Evolutionary conservation across 2,113 vertebrate species (phyloP), one percentile per base, ranked within the genome.

Genomic region (Zeus faber): DNA sequence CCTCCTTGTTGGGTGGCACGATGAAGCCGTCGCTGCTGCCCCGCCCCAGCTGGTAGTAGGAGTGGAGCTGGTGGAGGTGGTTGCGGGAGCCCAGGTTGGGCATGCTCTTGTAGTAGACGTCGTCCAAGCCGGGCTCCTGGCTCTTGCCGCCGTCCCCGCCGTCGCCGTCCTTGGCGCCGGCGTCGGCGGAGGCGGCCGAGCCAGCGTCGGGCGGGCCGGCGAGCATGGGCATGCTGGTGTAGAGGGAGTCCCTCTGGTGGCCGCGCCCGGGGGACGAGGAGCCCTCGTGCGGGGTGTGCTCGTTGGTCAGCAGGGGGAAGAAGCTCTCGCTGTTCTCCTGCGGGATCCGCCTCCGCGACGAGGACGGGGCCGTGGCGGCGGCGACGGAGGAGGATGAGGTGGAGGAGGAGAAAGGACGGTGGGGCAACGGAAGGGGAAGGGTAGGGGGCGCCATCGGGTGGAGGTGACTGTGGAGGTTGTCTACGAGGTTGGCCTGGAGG

Each of bases 81-180:
- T 94, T 94, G 16, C 92, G 89, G 41, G 94, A 94, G 86, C 96
- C 97, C 31, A 98, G 79, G 87, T 99, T 98, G 75, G 97, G 97
- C 97, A 99, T 98, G 87, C 96, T 99, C 84, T 99, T 99, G 90
- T 97, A 99, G 91, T 95, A 98, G 72, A 96, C 92, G 22, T 99
- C 97, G 0, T 98, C 96, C 0, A 67, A 62, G 72, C 80, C 72
- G 57, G 77, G 80, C 59, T 86, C 77, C 1, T 79, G 73, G 72
- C 77, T 82, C 57, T 85, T 86, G 50, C 72, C 13, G 50, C 72
- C 13, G 3, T 84, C 86, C 0, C 77, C 70, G 20, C 60, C 45
- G 17, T n/a, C 37, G 39, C 16, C 47, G 10, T 80, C 84, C 47
- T 83, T 85, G 57, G 74, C 69, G 52, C 70, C 52, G 1, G 75